A percentile compares a stretch with the other conserved stretches of the same genome.
Conservation (phyloP, 2,113 vertebrate genomes). For the Psettodes erumei region DNA sequence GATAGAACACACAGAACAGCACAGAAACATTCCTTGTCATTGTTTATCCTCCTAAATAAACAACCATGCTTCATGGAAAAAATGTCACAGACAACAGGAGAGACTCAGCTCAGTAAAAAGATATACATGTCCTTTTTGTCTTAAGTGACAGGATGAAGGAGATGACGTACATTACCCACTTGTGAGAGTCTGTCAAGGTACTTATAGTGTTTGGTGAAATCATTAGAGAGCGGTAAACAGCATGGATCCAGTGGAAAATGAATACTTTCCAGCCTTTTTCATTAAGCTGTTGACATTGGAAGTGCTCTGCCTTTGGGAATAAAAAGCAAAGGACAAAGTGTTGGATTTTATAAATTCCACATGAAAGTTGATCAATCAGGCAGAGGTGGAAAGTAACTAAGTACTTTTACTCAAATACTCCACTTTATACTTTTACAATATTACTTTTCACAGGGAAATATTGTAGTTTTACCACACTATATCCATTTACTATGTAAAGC, state of each 20-base stretch:
- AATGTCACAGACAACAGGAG: constrained; percentile 14
- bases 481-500: too few relatives aligned
- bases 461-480: background rate
- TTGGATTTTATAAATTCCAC: constrained; percentile 19
- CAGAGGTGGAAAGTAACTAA: background rate
- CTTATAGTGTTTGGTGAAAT: constrained; percentile 60
- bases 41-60: constrained; percentile 39
- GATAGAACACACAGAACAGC: too few relatives aligned
- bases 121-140: background rate
- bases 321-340: constrained; percentile 12
- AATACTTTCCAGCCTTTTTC: constrained; percentile 42
- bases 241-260: constrained; percentile 47
- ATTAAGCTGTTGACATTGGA: constrained; percentile 42
- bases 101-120: constrained; percentile 18
- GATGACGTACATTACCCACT: constrained; percentile 17
- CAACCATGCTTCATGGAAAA: background rate
- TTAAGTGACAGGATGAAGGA: background rate
- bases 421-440: background rate
- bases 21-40: constrained; percentile 12
- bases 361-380: background rate
- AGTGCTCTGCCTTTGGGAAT: constrained; percentile 16
- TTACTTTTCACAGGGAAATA: background rate
- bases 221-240: constrained; percentile 53
- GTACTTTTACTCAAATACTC: background rate
- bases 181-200: constrained; percentile 27